These are phyloP conservation scores for Platynereis dumerilii DNA, from an alignment of 2,888 invertebrate genomes.

Conservation along the genomic window DNA sequence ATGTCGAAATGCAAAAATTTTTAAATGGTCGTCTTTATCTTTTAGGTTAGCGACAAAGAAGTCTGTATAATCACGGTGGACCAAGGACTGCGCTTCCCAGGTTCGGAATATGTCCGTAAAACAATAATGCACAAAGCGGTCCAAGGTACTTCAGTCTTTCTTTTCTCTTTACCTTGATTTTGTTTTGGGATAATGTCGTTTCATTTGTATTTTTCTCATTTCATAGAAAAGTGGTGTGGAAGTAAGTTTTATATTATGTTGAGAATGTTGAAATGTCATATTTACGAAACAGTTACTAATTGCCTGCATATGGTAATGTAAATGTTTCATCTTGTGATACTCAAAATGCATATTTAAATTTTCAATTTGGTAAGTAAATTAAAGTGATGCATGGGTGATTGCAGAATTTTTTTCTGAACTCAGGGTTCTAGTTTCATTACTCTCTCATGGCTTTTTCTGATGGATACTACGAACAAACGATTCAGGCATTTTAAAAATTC, in stretches of 20 bases:
- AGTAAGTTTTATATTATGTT: background rate
- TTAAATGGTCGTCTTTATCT: background rate
- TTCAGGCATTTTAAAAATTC: too few relatives aligned
- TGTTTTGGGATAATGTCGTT: too few relatives aligned
- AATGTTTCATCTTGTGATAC: too few relatives aligned
- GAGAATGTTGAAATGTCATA: background rate
- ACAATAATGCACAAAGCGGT: conserved; percentile 7
- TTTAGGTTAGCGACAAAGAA: conserved; percentile 16
- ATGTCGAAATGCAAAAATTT: background rate
- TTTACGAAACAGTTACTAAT: background rate
- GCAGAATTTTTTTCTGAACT: too few relatives aligned
- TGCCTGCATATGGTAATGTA: background rate
- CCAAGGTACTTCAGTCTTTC: conserved; percentile 11
- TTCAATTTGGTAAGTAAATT: too few relatives aligned
- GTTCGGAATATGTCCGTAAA: conserved; percentile 22
- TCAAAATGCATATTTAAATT: too few relatives aligned
- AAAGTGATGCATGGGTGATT: too few relatives aligned
- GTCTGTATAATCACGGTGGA: conserved; percentile 24
- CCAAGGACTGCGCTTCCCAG: conserved; percentile 32
- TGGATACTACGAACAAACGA: too few relatives aligned
- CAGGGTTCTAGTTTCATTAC: too few relatives aligned
- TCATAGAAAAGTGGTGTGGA: background rate
- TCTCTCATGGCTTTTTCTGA: too few relatives aligned
- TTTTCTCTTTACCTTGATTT: too few relatives aligned
- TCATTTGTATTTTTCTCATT: too few relatives aligned